A percentile compares a stretch with the other conserved stretches of the same genome.
These are phyloP conservation scores for Pseudonaja textilis DNA, from an alignment of 2,113 vertebrate species.

Conservation along the genomic window DNA sequence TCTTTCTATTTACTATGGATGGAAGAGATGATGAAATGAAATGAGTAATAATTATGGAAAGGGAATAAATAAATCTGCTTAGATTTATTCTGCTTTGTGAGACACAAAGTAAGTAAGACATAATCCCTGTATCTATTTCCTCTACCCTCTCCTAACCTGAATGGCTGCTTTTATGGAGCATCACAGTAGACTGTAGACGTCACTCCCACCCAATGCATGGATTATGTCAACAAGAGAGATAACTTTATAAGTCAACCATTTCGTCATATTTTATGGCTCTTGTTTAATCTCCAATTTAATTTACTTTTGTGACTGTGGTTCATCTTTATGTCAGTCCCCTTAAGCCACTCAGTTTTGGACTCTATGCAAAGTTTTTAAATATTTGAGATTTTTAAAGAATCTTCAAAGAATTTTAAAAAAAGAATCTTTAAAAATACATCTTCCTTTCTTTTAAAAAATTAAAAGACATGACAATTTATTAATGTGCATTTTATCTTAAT, in stretches of 20 bases:
- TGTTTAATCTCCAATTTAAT: neutral
- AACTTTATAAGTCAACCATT: neutral
- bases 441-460: neutral
- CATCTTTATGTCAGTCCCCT: neutral
- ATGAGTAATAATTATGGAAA: neutral
- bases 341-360: neutral
- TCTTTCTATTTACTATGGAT: neutral
- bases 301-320: neutral
- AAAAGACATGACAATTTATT: neutral
- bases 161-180: neutral
- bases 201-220: neutral
- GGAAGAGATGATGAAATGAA: neutral
- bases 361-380: neutral
- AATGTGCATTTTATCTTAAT: neutral
- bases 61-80: neutral
- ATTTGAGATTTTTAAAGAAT: neutral
- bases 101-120: neutral
- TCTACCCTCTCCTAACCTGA: neutral
- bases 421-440: neutral
- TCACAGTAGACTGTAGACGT: neutral
- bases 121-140: neutral
- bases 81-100: neutral
- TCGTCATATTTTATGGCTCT: neutral
- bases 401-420: neutral
- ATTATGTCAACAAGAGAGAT: neutral